phyloP scores from a whole-genome alignment of 2,797 vertebrate species.

The Loris lydekkerianus region DNA sequence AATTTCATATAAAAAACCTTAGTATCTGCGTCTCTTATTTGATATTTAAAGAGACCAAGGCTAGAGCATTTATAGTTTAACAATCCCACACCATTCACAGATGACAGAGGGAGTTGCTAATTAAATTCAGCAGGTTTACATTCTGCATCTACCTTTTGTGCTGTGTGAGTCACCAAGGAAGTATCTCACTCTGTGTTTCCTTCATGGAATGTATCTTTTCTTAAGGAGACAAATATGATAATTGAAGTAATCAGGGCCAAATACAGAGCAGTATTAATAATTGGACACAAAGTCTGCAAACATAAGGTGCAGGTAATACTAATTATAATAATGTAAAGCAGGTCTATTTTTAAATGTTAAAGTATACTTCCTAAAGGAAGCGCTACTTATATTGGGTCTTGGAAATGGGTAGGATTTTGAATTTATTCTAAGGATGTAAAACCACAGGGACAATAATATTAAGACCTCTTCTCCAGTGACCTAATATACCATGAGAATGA shows the following conservation, averaged over 20 bases:
- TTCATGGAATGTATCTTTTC: constrained; percentile 46
- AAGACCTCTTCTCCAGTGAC: background rate
- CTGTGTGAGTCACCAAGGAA: background rate
- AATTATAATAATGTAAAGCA: background rate
- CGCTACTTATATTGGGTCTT: background rate
- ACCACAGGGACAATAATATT: background rate
- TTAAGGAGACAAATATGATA: constrained; percentile 13
- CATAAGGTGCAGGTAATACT: background rate
- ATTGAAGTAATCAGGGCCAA: constrained; percentile 47
- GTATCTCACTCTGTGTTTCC: background rate
- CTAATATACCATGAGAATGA: background rate
- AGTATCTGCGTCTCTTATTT: background rate
- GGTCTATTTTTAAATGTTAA: constrained; percentile 51
- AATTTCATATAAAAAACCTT: constrained; percentile 38
- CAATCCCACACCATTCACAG: background rate
- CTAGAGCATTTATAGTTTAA: background rate
- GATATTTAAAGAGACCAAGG: background rate
- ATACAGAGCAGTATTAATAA: constrained; percentile 50
- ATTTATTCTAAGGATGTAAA: background rate
- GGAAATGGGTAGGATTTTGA: constrained; percentile 15
- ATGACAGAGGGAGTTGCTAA: background rate
- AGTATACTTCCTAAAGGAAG: background rate
- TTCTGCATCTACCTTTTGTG: background rate
- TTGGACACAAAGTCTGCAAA: constrained; percentile 8
- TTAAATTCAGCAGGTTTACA: background rate